Percentiles rank a stretch among this genome's conserved stretches.
These are phyloP conservation scores for Aphelocoma californica DNA, from an alignment of 2,797 vertebrate species.

Conservation along the genomic window DNA sequence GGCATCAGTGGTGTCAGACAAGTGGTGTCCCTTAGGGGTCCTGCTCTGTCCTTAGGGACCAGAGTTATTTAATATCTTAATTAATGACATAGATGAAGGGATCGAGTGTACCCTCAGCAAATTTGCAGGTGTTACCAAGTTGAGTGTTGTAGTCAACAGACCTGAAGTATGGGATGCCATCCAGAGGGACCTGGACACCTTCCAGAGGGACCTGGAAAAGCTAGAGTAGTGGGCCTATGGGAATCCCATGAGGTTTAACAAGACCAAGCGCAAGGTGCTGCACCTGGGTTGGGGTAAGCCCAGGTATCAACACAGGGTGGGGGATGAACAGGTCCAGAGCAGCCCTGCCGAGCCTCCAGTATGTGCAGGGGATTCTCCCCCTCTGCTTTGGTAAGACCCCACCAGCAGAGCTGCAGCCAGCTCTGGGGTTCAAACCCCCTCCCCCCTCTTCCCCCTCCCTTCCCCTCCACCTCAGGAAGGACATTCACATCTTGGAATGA, in stretches of 20 bases:
- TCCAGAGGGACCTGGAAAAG: background rate
- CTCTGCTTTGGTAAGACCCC: background rate
- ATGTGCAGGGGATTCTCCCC: background rate
- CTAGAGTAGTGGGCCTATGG: background rate
- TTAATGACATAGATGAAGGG: background rate
- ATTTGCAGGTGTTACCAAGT: background rate
- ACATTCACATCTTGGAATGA: background rate
- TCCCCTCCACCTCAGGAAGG: background rate
- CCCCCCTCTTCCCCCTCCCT: fast-evolving
- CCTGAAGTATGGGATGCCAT: background rate
- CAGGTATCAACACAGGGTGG: background rate
- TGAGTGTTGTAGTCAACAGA: background rate
- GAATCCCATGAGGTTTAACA: background rate
- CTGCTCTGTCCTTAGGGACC: background rate
- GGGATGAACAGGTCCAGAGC: background rate
- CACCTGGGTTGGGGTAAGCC: background rate
- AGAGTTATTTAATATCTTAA: background rate
- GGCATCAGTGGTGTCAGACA: background rate
- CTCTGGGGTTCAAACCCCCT: background rate
- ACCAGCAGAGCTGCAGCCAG: background rate
- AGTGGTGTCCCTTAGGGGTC: background rate
- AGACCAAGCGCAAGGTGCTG: background rate
- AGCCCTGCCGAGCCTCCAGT: background rate
- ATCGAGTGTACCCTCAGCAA: background rate
- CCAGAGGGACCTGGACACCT: background rate